Base-by-base conservation (phyloP, 2,113 vertebrate species). In the Erpornis zantholeuca region DNA sequence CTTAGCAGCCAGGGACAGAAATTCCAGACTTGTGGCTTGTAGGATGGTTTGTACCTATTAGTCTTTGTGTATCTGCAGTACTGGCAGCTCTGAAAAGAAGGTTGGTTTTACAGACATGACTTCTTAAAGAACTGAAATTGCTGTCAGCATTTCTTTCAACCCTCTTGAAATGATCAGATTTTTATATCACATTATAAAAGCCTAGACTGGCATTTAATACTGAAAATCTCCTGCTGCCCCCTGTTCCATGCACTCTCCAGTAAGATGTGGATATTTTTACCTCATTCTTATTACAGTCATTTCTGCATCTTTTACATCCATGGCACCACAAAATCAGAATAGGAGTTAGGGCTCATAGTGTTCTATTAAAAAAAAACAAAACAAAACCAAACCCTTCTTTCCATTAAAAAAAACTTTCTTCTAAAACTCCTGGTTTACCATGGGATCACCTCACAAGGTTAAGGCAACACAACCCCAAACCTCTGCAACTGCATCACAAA, bases 391-490 rank as follows among this genome's bases (percentile, higher is more conserved):
- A n/a, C n/a, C 13, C 15, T 29, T 24, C 8, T 53, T 66, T 45
- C 22, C 61, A 19, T 19, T 17, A 7, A 63, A 54, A 83, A 53
- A 3, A 6, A 38, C 38, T 36, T 60, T 61, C n/a, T 70, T 28
- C 23, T 66, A 18, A 44, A 93, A 35, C 5, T 56, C 40, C 25
- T 22, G 6, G 12, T 15, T 82, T 53, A 17, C 15, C 42, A 68
- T 0, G 3, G 14, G 24, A 40, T 53, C 12, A 40, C 31, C 22
- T 64, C 63, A 33, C 18, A 68, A 90, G 28, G 7, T 77, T n/a
- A 45, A 44, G 11, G 15, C 12, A 76, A 44, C 28, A 12, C 0
- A 0, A 61, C 19, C 31, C 25, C 40, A 77, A 77, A 10, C 2
- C 22, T 57, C 63, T 65, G 52, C 44, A 65, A n/a, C 24, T 44